Evolutionary conservation across 2,797 vertebrate species (phyloP).

Genomic region (Acipenser oxyrinchus): DNA sequence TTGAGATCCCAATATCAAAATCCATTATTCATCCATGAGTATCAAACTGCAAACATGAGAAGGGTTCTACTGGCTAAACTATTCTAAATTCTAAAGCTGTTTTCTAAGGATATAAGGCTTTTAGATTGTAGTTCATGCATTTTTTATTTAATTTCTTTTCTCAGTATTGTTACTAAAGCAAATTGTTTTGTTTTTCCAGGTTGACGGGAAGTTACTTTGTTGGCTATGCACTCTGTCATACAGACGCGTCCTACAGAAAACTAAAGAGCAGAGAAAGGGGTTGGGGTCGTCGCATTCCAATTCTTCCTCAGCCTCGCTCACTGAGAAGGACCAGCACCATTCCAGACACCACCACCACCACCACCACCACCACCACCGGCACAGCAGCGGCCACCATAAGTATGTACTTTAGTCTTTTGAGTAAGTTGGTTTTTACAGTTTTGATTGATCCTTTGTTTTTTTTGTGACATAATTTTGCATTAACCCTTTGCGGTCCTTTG

Average conservation of each 20-base stretch:
- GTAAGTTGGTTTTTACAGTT: not conserved
- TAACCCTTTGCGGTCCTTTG: too few relatives aligned
- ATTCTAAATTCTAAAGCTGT: too few relatives aligned
- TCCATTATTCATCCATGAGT: too few relatives aligned
- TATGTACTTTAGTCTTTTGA: constrained; percentile 43
- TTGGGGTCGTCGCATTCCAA: constrained; percentile 86
- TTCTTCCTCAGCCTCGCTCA: constrained; percentile 76
- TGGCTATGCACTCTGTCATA: constrained; percentile 97
- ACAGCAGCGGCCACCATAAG: constrained; percentile 87
- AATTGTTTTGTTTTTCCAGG: constrained; percentile 52
- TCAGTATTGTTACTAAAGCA: not conserved
- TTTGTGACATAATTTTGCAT: constrained; percentile 15
- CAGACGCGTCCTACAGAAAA: constrained; percentile 97
- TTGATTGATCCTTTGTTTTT: not conserved
- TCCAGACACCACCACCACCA: constrained; percentile 78
- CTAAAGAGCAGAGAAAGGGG: constrained; percentile 95
- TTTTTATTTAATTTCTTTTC: constrained; percentile 13
- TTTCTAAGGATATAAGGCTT: too few relatives aligned
- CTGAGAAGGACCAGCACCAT: constrained; percentile 93
- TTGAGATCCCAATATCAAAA: too few relatives aligned
- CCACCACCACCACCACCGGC: constrained; percentile 66
- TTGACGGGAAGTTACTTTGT: constrained; percentile 93
- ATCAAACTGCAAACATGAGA: too few relatives aligned
- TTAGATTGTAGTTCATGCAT: too few relatives aligned
- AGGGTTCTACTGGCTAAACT: too few relatives aligned